A percentile compares a stretch with the other conserved stretches of the same genome.
Evolutionary conservation across 1,140 invertebrate genomes (phyloP).

Genomic region (Drosophila nebulosa): DNA sequence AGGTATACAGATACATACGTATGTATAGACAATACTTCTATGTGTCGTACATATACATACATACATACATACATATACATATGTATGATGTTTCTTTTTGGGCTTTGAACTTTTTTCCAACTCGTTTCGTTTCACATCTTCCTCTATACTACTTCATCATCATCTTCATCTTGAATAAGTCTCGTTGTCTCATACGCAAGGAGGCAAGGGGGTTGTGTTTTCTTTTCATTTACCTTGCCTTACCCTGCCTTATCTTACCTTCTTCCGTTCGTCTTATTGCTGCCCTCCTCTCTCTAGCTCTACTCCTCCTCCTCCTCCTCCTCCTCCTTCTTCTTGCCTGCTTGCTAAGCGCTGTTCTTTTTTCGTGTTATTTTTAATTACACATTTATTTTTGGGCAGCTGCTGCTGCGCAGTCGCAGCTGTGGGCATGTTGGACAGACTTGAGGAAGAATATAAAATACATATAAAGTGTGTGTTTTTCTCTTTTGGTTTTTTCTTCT

Average conservation of each 20-base stretch:
- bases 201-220: conserved; percentile 19
- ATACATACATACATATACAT: not conserved
- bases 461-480: not conserved
- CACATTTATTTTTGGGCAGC: conserved; percentile 58
- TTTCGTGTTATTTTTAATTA: conserved; percentile 68
- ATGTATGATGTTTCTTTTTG: conserved; percentile 11
- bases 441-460: not conserved
- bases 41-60: not conserved
- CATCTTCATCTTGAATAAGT: conserved; percentile 1
- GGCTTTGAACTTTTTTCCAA: conserved; percentile 43
- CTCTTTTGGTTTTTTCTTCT: conserved; percentile 3
- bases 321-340: conserved; percentile 6
- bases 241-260: not conserved
- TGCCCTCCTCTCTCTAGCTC: not conserved
- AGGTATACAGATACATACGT: not conserved
- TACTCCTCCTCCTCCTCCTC: not conserved
- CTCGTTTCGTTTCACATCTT: conserved; percentile 12
- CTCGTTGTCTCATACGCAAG: not conserved
- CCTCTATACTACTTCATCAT: not conserved
- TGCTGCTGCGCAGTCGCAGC: conserved; percentile 70
- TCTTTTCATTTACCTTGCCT: conserved; percentile 9
- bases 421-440: conserved; percentile 13
- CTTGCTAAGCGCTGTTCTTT: conserved; percentile 11
- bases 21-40: too few species aligned
- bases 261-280: not conserved